Evolutionary conservation across 2,888 invertebrate species (phyloP), one percentile per base, ranked within the genome.

Genomic region (Cataglyphis altisquamis): DNA sequence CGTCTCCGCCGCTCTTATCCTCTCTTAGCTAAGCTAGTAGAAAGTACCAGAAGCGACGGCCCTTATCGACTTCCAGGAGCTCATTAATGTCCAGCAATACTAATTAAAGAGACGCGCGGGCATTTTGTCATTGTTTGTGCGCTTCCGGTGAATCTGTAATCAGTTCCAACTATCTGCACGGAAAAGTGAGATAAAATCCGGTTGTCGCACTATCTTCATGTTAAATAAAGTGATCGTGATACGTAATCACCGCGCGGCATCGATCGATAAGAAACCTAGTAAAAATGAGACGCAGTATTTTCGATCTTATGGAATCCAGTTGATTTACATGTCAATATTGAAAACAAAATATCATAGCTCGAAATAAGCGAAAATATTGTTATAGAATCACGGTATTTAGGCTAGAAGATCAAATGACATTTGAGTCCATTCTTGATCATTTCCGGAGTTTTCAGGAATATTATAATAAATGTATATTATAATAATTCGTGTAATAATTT

Each of bases 51-150:
- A 78, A 78, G 78, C 64, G 41, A 68, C 63, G 75, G 64, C 83
- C 80, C 83, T 89, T 89, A 89, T 89, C 89, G 88, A 63, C 85
- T 89, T 89, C 89, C 86, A 83, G 84, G 84, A 89, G 82, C 85
- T 89, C 84, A 88, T 89, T 89, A 90, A 90, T 90, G 87, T 39
- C 77, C 57, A 66, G 60, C 83, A 82, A 88, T 89, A 88, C 87
- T 87, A 89, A 89, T 89, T 89, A 89, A 88, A 83, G 85, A 85
- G 87, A 88, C 67, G 83, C 84, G 78, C 82, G 64, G 85, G 82
- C 86, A 83, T 89, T 45, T 90, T 89, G 90, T 89, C 89, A 90
- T 86, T 86, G 86, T 75, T 78, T 48, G 64, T 48, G 67, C 68
- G 84, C 74, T 88, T 90, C 87, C 84, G 84, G 64, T 81, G 82